phyloP scores from a whole-genome alignment of 1,140 invertebrate species.

The Trachymyrmex cornetzi region DNA sequence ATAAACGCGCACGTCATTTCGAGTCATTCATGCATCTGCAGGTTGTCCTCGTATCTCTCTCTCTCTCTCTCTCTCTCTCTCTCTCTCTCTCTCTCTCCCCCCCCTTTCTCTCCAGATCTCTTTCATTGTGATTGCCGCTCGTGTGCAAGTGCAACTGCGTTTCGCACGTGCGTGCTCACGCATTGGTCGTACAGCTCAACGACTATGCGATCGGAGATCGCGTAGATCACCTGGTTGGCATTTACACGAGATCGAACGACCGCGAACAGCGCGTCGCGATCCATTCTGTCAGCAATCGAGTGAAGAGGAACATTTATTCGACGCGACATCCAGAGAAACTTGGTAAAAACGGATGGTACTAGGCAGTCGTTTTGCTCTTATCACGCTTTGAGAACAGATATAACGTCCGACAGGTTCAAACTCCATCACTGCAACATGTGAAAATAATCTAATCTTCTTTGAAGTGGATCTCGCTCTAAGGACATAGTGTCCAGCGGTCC shows the following conservation, averaged over 20 bases:
- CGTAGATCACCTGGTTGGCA: background rate
- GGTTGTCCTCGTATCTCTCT: slow-evolving; percentile 79
- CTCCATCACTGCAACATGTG: background rate
- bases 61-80: slow-evolving; percentile 54
- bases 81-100: background rate
- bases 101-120: no score
- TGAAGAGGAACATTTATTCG: background rate
- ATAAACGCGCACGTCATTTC: slow-evolving; percentile 85
- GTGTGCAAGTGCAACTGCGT: slow-evolving; percentile 61
- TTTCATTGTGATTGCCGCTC: slow-evolving; percentile 44
- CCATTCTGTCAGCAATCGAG: background rate
- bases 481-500: no score
- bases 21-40: slow-evolving; percentile 85
- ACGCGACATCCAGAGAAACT: background rate
- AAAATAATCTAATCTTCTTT: background rate
- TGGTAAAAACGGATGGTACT: background rate
- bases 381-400: background rate
- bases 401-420: background rate
- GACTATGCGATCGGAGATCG: background rate
- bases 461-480: no score
- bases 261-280: background rate
- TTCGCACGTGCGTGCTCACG: slow-evolving; percentile 44
- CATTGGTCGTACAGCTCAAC: slow-evolving; percentile 4
- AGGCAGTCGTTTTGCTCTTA: background rate
- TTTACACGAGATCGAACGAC: slow-evolving; percentile 33